A percentile compares a stretch with the other conserved stretches of the same genome.
phyloP scores from a whole-genome alignment of 2,888 invertebrate species.

The Hydroisotoma schaefferi region DNA sequence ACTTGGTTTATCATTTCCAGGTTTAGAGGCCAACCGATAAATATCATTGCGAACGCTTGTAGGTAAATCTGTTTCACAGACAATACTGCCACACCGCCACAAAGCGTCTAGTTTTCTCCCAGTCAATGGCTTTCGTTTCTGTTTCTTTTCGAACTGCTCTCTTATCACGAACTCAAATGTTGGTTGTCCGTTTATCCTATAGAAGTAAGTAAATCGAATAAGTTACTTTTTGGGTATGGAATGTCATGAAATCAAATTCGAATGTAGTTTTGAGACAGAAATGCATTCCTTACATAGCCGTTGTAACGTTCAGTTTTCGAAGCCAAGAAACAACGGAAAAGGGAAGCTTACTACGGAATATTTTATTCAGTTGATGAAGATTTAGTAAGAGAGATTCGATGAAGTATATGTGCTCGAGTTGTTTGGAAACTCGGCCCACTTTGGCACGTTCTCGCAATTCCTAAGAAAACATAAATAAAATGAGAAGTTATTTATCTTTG shows the following conservation, averaged over 20 bases:
- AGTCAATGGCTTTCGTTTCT: background rate
- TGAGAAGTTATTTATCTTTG: background rate
- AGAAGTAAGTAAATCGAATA: too few relatives aligned
- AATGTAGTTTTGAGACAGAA: background rate
- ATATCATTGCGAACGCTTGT: background rate
- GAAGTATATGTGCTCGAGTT: conserved; percentile 30
- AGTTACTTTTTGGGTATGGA: too few relatives aligned
- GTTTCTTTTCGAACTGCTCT: conserved; percentile 1
- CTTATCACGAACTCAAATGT: background rate
- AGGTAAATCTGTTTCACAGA: background rate
- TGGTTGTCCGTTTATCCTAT: background rate
- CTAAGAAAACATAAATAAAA: conserved; percentile 5
- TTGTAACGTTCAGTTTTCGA: conserved; percentile 30
- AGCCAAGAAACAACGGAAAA: conserved; percentile 18
- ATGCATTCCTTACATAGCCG: conserved; percentile 4
- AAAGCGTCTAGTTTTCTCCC: background rate
- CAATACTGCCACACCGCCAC: background rate
- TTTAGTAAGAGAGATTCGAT: conserved; percentile 20
- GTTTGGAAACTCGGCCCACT: conserved; percentile 25
- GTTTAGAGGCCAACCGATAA: conserved; percentile 4
- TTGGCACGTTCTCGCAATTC: conserved; percentile 31
- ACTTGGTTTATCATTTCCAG: background rate
- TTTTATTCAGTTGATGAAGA: conserved; percentile 17
- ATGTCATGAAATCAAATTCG: background rate
- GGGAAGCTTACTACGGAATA: conserved; percentile 8